Percentiles rank a stretch among this genome's conserved stretches.
Evolutionary conservation across 2,888 invertebrate genomes (phyloP).

Genomic region (Andricus curvator): DNA sequence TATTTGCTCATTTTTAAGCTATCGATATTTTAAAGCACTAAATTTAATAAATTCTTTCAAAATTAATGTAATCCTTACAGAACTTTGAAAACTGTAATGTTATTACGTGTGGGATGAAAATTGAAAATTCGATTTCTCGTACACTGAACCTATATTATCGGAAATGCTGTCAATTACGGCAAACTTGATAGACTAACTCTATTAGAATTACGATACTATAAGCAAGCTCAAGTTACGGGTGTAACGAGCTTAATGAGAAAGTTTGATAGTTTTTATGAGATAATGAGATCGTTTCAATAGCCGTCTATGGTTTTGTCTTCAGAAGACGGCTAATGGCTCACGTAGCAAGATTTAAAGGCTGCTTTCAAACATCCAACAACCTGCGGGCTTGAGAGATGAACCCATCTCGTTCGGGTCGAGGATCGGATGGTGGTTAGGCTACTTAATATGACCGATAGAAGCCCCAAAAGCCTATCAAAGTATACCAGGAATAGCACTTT

Average conservation of each 20-base stretch:
- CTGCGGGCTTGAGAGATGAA: slow-evolving; percentile 55
- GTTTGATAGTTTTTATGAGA: slow-evolving; percentile 25
- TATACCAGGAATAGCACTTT: slow-evolving; percentile 57
- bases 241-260: slow-evolving; percentile 22
- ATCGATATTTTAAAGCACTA: too few species aligned
- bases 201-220: slow-evolving; percentile 31
- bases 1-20: too few species aligned
- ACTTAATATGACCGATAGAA: slow-evolving; percentile 72
- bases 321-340: slow-evolving; percentile 35
- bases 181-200: slow-evolving; percentile 36
- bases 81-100: neutral
- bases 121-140: slow-evolving; percentile 15
- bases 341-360: slow-evolving; percentile 60
- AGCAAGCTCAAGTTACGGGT: slow-evolving; percentile 15
- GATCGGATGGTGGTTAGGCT: slow-evolving; percentile 62
- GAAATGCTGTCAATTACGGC: slow-evolving; percentile 25
- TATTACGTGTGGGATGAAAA: neutral
- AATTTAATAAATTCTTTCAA: too few species aligned
- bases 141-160: slow-evolving; percentile 22
- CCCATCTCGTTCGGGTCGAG: slow-evolving; percentile 39
- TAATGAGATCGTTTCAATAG: slow-evolving; percentile 28
- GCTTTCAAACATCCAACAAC: slow-evolving; percentile 31
- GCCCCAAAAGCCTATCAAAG: slow-evolving; percentile 67
- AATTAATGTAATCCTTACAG: neutral
- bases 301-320: neutral